Base-by-base conservation (phyloP, 2,113 vertebrate species). In the Actenoides hombroni region DNA sequence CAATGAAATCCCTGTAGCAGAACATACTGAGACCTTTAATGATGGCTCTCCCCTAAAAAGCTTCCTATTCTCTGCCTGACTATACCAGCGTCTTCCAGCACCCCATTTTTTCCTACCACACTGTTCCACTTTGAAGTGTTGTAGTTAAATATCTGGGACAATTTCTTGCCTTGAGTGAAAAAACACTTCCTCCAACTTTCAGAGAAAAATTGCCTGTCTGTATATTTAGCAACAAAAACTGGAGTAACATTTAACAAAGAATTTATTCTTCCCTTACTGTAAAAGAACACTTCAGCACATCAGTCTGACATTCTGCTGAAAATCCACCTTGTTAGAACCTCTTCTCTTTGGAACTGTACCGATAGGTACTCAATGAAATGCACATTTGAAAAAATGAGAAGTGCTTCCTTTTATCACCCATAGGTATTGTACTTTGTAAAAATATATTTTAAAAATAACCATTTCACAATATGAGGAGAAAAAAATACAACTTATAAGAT, bases 221-320 rank as follows among this genome's bases (percentile, higher is more conserved):
- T 88, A 93, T 92, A 93, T 94, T 92, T 92, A 96, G 92, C 88
- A 95, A 88, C 85, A 86, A 77, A 83, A 93, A 78, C 20, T 88
- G 56, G 79, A 96, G 64, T 95, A 86, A 71, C 5, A 3, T 83
- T 83, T 91, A 90, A 83, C 82, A 83, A 94, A 74, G 42, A 91
- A 53, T 69, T 85, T 90, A 33, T 51, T 90, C 88, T 88, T 94
- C 42, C 86, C 51, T 81, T 68, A n/a, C n/a, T 54, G 71, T 42
- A 78, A 67, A 70, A 74, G 42, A 70, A 51, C 8, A 44, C 18
- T 81, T 59, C 1, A 1, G 59, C 77, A 89, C 3, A 0, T 86
- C 83, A 88, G 39, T 37, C n/a, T 86, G 77, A 78, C 61, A 80
- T 74, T 54, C 63, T 29, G 39, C 46, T 51, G 49, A 73, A 94